Conservation (phyloP, 2,888 invertebrate species). For the Vannuccia rotundouncinata region DNA sequence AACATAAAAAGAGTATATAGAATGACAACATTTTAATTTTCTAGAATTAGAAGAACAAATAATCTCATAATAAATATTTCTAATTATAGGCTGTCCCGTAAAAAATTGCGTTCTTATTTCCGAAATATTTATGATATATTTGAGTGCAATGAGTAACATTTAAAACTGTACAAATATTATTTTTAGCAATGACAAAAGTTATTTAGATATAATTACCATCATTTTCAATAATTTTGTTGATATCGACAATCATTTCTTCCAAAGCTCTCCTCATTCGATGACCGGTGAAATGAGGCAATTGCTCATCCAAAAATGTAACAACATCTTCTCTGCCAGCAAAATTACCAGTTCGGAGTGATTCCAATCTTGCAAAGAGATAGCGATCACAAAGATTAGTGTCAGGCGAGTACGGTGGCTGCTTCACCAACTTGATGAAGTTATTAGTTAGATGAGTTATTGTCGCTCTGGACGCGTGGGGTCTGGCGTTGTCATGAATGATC, state of each 20-base stretch:
- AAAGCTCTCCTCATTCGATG: background rate
- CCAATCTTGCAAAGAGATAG: slow-evolving; percentile 22
- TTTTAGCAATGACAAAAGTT: background rate
- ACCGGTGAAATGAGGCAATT: background rate
- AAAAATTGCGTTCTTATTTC: background rate
- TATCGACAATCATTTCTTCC: background rate
- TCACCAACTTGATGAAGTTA: slow-evolving; percentile 15
- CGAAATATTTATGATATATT: background rate
- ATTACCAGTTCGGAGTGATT: slow-evolving; percentile 19
- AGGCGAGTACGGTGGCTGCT: slow-evolving; percentile 19
- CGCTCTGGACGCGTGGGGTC: background rate
- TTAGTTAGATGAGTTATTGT: background rate
- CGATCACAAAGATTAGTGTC: slow-evolving; percentile 23
- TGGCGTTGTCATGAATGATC: background rate
- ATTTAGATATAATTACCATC: background rate
- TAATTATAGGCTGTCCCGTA: background rate
- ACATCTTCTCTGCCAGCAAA: slow-evolving; percentile 23
- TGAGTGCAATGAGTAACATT: background rate
- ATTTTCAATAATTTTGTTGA: background rate
- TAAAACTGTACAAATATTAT: background rate
- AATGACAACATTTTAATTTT: no score
- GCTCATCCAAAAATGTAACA: slow-evolving; percentile 20
- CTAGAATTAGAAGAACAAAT: no score
- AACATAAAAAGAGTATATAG: no score
- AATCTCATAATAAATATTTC: background rate